Percentiles rank a stretch among this genome's conserved stretches.
These are phyloP conservation scores for Drosophila kanapiae DNA, from an alignment of 1,140 invertebrate species.

Conservation along the genomic window DNA sequence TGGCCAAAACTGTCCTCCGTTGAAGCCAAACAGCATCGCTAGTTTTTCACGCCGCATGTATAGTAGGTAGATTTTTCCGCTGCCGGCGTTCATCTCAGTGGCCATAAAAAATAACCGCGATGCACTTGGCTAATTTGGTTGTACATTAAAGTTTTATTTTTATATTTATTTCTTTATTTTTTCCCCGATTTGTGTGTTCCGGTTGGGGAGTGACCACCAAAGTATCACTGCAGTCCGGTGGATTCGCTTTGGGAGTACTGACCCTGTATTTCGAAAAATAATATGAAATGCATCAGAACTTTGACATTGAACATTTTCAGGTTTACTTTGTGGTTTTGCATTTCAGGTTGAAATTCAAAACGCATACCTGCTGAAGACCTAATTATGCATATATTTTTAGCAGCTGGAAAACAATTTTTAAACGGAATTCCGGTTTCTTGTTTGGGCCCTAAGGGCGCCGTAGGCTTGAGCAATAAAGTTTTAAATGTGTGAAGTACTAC, in stretches of 20 bases:
- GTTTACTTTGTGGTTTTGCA: constrained; percentile 6
- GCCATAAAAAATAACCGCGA: constrained; percentile 51
- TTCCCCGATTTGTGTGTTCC: constrained; percentile 10
- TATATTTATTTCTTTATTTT: constrained; percentile 36
- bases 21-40: constrained; percentile 17
- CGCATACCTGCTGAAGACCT: background rate
- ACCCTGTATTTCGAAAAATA: background rate
- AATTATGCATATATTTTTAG: constrained; percentile 51
- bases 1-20: constrained; percentile 28
- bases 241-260: background rate
- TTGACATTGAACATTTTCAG: constrained; percentile 38
- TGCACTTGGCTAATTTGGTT: constrained; percentile 69
- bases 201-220: constrained; percentile 15
- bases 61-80: constrained; percentile 40
- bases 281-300: constrained; percentile 7
- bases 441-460: constrained; percentile 24
- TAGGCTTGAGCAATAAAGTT: background rate
- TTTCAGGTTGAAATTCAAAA: constrained; percentile 13
- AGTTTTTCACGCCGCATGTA: constrained; percentile 39
- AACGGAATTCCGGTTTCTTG: constrained; percentile 11
- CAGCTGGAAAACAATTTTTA: constrained; percentile 13
- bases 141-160: constrained; percentile 48
- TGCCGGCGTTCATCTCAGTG: constrained; percentile 30
- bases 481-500: constrained; percentile 16
- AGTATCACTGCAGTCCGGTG: background rate